Conservation (phyloP, 1,140 invertebrate species). For the Yoshiicerus persimilis region DNA sequence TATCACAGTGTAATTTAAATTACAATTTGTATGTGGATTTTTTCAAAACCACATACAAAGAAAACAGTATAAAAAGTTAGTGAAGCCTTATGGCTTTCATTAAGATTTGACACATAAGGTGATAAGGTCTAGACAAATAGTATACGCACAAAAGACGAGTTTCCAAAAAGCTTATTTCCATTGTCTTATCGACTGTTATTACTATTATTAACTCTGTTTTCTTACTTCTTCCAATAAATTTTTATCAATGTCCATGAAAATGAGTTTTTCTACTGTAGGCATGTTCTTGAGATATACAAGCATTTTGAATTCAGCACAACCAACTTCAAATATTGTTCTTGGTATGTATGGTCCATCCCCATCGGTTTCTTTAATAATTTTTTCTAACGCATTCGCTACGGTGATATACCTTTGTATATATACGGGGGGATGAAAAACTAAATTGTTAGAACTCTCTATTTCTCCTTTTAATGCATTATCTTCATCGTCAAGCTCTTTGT, state of each 20-base stretch:
- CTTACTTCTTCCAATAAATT: slow-evolving; percentile 18
- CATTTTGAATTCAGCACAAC: slow-evolving; percentile 46
- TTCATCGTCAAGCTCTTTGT: not conserved
- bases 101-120: not conserved
- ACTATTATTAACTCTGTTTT: not conserved
- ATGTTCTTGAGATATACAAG: slow-evolving; percentile 30
- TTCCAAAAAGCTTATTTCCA: too few relatives aligned
- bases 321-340: slow-evolving; percentile 40
- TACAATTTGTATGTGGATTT: too few relatives aligned
- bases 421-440: slow-evolving; percentile 37
- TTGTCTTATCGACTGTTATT: too few relatives aligned
- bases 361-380: not conserved
- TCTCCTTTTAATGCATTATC: not conserved
- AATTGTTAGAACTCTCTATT: not conserved
- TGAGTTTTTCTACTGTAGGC: slow-evolving; percentile 34
- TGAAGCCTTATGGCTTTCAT: too few relatives aligned
- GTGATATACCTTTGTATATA: slow-evolving; percentile 43
- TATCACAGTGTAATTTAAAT: too few relatives aligned
- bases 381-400: slow-evolving; percentile 21
- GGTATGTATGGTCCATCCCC: not conserved
- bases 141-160: too few relatives aligned
- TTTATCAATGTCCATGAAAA: slow-evolving; percentile 44
- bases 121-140: too few relatives aligned
- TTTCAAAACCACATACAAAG: not conserved
- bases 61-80: not conserved